Evolutionary conservation across 1,140 invertebrate species (phyloP), one percentile per base, ranked within the genome.

Genomic region (Calosoma granatense): DNA sequence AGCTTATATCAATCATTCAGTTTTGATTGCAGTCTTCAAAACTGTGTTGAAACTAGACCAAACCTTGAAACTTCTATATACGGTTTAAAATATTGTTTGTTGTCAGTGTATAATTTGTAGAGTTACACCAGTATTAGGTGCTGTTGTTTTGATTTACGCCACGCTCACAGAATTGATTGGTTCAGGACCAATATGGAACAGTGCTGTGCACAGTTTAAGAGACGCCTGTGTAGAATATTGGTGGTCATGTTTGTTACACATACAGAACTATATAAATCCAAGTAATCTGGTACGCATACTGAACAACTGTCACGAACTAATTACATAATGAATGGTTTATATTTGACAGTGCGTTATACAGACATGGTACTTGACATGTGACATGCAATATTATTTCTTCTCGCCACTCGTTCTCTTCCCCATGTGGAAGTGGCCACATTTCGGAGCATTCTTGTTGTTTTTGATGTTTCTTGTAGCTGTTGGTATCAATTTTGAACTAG

Each of bases 341-440:
- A n/a, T 74, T 51, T 59, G n/a, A n/a, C n/a, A 77, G 80, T 85
- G 83, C 63, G 75, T 84, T 71, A 74, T 76, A 6, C 82, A 80
- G 74, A 72, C 78, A 0, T 86, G 83, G 83, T 86, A 84, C 62
- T 64, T 86, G 57, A 78, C 82, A 1, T 77, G 78, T 57, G 84
- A 86, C 61, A 79, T 81, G 69, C 80, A 83, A 60, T 76, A 83
- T 57, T 84, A 81, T 64, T 66, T 78, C n/a, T 59, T 81, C 1
- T 74, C 77, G 11, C 73, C 80, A 0, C 63, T 83, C 2, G 65
- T 85, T n/a, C 56, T 81, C 2, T 67, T 73, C n/a, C 70, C 76
- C n/a, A 55, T 79, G 0, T 65, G 61, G 56, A 66, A 65, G 36
- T 67, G 63, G 51, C 62, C 58, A 4, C 43, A 20, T 9, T 43